Conservation (phyloP, 2,888 invertebrate genomes). For the Epinotia bilunana region DNA sequence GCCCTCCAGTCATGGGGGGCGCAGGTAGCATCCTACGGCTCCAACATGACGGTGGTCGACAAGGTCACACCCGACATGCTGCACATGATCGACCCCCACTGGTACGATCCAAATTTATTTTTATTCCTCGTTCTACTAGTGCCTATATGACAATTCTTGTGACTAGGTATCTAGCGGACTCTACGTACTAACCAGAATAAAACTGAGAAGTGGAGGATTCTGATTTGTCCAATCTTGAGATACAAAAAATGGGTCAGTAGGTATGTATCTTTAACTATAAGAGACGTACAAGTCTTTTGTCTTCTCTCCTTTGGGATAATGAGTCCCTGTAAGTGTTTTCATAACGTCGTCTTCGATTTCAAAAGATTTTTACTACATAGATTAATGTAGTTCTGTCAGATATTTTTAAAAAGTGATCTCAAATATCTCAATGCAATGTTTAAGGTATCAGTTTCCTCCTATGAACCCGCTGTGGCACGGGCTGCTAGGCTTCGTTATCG, state of each 20-base stretch:
- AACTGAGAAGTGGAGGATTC: not conserved
- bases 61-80: slow-evolving; percentile 87
- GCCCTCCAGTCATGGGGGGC: slow-evolving; percentile 54
- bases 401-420: not conserved
- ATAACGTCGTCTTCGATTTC: too few species aligned
- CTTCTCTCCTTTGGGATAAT: too few species aligned
- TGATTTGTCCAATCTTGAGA: not conserved
- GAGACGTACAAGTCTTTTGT: too few species aligned
- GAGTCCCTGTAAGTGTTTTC: too few species aligned
- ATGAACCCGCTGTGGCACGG: slow-evolving; percentile 92
- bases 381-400: too few species aligned
- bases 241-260: too few species aligned
- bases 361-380: too few species aligned
- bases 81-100: slow-evolving; percentile 86
- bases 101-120: slow-evolving; percentile 76
- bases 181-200: not conserved
- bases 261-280: too few species aligned
- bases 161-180: not conserved
- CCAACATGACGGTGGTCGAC: slow-evolving; percentile 89
- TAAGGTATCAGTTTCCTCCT: slow-evolving; percentile 90
- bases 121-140: not conserved
- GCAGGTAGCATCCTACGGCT: slow-evolving; percentile 55
- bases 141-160: not conserved
- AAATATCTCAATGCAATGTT: not conserved
- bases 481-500: slow-evolving; percentile 88